Base-by-base conservation (phyloP, 2,888 invertebrate genomes). In the Abrostola tripartita region DNA sequence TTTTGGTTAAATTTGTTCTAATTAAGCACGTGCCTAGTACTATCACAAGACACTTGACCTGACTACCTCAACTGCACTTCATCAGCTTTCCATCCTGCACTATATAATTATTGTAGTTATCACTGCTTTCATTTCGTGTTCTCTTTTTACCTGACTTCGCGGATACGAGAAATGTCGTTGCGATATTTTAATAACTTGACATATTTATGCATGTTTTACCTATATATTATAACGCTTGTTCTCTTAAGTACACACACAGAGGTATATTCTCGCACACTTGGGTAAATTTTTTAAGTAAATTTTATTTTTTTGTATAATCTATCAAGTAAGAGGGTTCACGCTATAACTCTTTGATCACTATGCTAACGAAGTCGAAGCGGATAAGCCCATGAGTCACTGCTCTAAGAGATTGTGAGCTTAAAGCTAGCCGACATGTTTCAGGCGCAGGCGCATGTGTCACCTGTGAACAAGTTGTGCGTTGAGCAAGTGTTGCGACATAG, bases 341-440 rank as follows among this genome's bases (percentile, higher is more conserved):
- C n/a, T n/a, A 42, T 52, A 9, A 54, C 54, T 42, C 5, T 38
- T 14, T 52, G 35, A 40, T 11, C 14, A 8, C 61, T 69, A 61
- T 65, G 52, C n/a, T 35, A 77, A 77, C 47, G 58, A 42, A 12
- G 55, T 6, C 37, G 44, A 49, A 51, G 58, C 14, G 51, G 40
- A 36, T 52, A 62, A 68, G 44, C 50, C 36, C 56, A 65, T 69
- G 70, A 62, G 54, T 78, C 66, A 76, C 12, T n/a, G 11, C 5
- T 61, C 42, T 63, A 67, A 66, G 73, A 66, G 73, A 78, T 71
- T 70, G 76, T 76, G 51, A 57, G 61, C 51, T 65, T 41, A 38
- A 60, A 60, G 50, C 65, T 65, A 73, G 40, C 59, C n/a, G 52
- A 66, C 78, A 53, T 63, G 78, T 78, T 78, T 66, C 71, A 71